phyloP scores from a whole-genome alignment of 2,113 vertebrate genomes.

The Rhea pennata region DNA sequence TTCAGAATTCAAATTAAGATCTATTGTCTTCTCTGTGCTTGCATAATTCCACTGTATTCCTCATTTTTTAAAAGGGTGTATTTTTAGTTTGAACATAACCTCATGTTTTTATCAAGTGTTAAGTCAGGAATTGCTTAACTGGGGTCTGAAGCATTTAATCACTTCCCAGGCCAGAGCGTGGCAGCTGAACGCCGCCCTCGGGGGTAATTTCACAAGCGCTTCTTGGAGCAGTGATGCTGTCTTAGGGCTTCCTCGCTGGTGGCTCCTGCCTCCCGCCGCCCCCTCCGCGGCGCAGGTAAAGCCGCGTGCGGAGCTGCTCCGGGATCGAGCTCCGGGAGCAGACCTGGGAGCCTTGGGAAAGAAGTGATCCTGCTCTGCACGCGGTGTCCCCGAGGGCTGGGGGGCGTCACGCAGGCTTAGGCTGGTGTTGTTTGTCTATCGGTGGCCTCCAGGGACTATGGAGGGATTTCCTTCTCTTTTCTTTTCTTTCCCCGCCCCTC shows the following conservation, averaged over 20 bases:
- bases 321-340: not conserved
- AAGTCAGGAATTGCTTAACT: not conserved
- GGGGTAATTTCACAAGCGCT: fast-evolving
- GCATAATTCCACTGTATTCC: conserved; percentile 7
- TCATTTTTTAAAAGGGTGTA: not conserved
- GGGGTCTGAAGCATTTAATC: not conserved
- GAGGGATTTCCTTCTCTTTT: fast-evolving
- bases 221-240: not conserved
- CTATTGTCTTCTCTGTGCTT: conserved; percentile 44
- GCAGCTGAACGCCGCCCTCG: not conserved
- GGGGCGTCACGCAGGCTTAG: fast-evolving
- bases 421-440: not conserved
- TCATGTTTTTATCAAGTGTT: not conserved
- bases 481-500: not conserved
- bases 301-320: too few relatives aligned
- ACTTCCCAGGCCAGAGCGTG: not conserved
- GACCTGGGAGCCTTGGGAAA: not conserved
- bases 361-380: fast-evolving
- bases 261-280: fast-evolving
- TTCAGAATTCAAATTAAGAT: conserved; percentile 45
- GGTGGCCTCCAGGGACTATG: too few relatives aligned
- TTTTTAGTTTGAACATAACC: conserved; percentile 29
- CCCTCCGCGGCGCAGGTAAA: not conserved
- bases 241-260: not conserved
- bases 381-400: not conserved